Evolutionary conservation across 2,113 vertebrate genomes (phyloP).

Genomic region (Cranoglanis bouderius): DNA sequence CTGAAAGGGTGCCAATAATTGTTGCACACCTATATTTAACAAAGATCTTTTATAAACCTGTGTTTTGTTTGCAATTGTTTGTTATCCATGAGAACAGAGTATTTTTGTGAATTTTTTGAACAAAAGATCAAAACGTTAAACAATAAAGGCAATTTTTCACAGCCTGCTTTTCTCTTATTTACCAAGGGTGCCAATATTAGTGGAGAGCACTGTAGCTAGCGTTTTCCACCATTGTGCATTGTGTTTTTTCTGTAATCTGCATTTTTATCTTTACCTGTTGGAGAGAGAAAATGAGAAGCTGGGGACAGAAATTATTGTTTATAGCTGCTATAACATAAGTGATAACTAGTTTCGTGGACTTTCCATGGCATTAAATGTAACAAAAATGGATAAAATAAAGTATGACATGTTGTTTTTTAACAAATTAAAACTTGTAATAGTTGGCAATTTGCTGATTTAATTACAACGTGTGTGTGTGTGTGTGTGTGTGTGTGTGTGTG

Average conservation of each 20-base stretch:
- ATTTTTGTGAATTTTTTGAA: too few relatives aligned
- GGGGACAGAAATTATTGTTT: not conserved
- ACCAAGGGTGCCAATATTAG: too few relatives aligned
- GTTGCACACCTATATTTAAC: too few relatives aligned
- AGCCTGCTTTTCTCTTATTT: too few relatives aligned
- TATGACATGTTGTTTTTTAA: not conserved
- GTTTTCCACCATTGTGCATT: not conserved
- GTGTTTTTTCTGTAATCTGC: too few relatives aligned
- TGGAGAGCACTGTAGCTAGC: not conserved
- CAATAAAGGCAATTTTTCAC: too few relatives aligned
- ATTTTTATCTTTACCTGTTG: not conserved
- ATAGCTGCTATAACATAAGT: not conserved
- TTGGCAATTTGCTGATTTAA: not conserved
- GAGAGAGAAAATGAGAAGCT: not conserved
- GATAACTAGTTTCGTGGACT: not conserved
- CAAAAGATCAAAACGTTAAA: too few relatives aligned
- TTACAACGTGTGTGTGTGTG: not conserved
- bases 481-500: conserved; percentile 27
- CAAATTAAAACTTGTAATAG: not conserved
- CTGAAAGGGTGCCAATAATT: too few relatives aligned
- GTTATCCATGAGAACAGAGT: too few relatives aligned
- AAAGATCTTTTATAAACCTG: too few relatives aligned
- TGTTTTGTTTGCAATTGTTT: too few relatives aligned
- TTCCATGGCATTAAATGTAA: not conserved
- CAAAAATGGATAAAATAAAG: not conserved